Conservation (phyloP, 2,797 vertebrate genomes). For the Lithobates pipiens region DNA sequence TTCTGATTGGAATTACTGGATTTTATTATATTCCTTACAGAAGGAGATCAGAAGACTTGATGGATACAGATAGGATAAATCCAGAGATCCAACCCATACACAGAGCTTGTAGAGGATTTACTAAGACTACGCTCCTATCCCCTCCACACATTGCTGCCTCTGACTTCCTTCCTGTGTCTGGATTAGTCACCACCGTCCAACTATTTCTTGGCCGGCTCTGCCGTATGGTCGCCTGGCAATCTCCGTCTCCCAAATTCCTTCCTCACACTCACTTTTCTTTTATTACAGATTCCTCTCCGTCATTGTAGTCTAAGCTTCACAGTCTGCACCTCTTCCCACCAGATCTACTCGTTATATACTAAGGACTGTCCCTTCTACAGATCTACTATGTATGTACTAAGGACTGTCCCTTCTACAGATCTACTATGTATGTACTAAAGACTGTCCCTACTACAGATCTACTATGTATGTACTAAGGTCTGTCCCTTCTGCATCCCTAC, state of each 20-base stretch:
- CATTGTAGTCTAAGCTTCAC: neutral
- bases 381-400: no score
- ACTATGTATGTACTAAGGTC: no score
- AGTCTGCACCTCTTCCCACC: neutral
- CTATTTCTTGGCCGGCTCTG: constrained; percentile 40
- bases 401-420: no score
- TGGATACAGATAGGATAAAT: no score
- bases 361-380: no score
- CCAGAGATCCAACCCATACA: no score
- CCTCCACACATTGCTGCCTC: neutral
- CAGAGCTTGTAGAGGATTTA: no score
- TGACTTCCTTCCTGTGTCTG: constrained; percentile 41
- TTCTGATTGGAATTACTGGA: neutral
- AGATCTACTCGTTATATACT: neutral
- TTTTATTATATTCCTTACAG: no score
- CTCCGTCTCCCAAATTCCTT: constrained; percentile 25
- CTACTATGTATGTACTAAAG: no score
- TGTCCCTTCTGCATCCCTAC: no score
- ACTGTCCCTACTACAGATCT: no score
- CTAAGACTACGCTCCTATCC: neutral
- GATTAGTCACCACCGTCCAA: constrained; percentile 62
- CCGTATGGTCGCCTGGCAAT: constrained; percentile 24
- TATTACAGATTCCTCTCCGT: neutral
- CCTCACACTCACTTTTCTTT: constrained; percentile 13
- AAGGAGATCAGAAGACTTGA: no score